Evolutionary conservation across 1,140 invertebrate species (phyloP), one percentile per base, ranked within the genome.

Genomic region (Danaus melanippus): DNA sequence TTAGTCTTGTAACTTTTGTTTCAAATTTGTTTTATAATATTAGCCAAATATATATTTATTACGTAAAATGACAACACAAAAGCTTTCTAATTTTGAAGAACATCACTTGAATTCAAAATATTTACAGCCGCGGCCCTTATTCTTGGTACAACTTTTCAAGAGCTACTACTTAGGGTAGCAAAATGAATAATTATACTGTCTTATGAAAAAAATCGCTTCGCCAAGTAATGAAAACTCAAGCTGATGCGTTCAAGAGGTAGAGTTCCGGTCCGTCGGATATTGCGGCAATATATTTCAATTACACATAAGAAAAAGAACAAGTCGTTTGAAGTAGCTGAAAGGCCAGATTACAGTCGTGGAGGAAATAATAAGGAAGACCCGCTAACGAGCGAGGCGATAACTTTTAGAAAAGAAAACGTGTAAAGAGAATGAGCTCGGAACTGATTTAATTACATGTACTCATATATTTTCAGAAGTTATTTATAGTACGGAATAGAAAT

Each of bases 251-350:
- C 71, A 60, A 78, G 76, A 75, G 72, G 76, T 70, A 66, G 67
- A 72, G 67, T 74, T 71, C 75, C 74, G 67, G 81, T 78, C 79
- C 79, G 68, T 61, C 73, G 81, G 79, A 84, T 84, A 86, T 86
- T 86, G 83, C 83, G 74, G 79, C 81, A 86, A 86, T 86, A 84
- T 86, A 86, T 86, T 84, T 86, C 81, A 86, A 86, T 86, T 86
- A 86, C 81, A 86, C 74, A 78, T 82, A 84, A 84, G 81, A 86
- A 84, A 84, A 86, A 86, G 81, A 83, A 81, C 83, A 82, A 86
- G 79, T 82, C 79, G 73, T 82, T 82, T 79, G 76, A 80, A 84
- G 78, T 86, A 78, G 78, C 80, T 76, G 76, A 79, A 72, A 79
- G 71, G 78, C 71, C 79, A 82, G 79, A 83, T 86, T 84, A 78